phyloP scores from a whole-genome alignment of 1,140 invertebrate species.

The Aphelinus atriplicis region DNA sequence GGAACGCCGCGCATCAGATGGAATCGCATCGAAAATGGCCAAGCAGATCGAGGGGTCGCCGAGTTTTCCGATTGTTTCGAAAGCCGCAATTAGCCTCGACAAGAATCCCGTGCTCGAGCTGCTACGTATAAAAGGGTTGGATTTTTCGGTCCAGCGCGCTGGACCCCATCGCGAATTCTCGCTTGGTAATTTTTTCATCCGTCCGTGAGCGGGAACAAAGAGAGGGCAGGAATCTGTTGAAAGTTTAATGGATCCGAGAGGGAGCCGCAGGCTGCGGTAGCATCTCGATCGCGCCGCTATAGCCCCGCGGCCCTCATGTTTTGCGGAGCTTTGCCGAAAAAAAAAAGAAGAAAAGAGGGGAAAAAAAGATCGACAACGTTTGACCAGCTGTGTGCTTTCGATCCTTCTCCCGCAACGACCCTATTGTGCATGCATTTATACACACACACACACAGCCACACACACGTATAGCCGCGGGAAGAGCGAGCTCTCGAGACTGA shows the following conservation, averaged over 20 bases:
- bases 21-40: too few relatives aligned
- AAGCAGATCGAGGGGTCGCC: too few relatives aligned
- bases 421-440: too few relatives aligned
- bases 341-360: neutral
- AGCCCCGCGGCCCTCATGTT: neutral
- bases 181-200: neutral
- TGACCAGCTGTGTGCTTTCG: too few relatives aligned
- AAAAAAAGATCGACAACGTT: constrained; percentile 8
- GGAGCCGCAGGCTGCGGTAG: neutral
- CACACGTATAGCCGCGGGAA: neutral
- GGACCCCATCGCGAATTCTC: neutral
- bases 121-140: too few relatives aligned
- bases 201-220: neutral
- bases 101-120: too few relatives aligned
- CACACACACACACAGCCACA: neutral
- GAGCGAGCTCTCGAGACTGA: constrained; percentile 32
- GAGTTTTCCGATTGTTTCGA: too few relatives aligned
- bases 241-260: neutral
- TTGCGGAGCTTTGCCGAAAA: constrained; percentile 6
- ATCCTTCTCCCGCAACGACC: neutral
- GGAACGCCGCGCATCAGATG: too few relatives aligned
- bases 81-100: too few relatives aligned
- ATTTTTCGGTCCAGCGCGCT: constrained; percentile 15
- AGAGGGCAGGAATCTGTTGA: neutral
- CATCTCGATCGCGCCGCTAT: neutral